A percentile compares a stretch with the other conserved stretches of the same genome.
These are phyloP conservation scores for Anomalospiza imberbis DNA, from an alignment of 2,797 vertebrate species.

Conservation along the genomic window DNA sequence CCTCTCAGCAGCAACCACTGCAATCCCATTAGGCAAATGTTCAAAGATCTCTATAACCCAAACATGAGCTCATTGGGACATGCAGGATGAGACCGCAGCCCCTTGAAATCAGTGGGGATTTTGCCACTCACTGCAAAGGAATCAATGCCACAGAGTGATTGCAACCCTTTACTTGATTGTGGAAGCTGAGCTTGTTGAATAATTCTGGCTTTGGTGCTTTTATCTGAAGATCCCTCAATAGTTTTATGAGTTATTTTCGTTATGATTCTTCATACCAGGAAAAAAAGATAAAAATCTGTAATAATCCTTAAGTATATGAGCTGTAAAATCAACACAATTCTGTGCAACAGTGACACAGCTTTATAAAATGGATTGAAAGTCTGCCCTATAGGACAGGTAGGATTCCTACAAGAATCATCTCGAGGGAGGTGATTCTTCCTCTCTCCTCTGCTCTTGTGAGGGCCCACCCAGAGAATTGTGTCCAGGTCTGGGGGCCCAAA, in stretches of 20 bases:
- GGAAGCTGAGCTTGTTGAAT: neutral
- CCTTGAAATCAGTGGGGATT: neutral
- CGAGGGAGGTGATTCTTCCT: accelerated
- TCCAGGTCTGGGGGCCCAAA: neutral
- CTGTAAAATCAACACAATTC: neutral
- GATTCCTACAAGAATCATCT: neutral
- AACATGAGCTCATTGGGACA: neutral
- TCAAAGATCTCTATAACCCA: neutral
- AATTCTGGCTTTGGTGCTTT: neutral
- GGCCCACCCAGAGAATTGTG: too few relatives aligned
- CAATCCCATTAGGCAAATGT: neutral
- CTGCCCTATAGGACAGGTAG: neutral
- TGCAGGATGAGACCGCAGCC: neutral
- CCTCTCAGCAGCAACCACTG: neutral
- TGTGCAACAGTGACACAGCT: neutral
- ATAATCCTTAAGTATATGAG: neutral
- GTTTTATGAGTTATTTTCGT: neutral
- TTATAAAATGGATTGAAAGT: neutral
- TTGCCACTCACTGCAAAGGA: neutral
- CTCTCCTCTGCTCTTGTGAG: neutral
- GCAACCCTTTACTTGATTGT: neutral
- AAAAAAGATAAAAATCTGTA: neutral
- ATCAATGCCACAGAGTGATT: neutral
- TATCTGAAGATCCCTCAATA: neutral
- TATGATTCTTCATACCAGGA: neutral